Evolutionary conservation across 2,113 vertebrate species (phyloP).

Genomic region (Acanthochromis polyacanthus): DNA sequence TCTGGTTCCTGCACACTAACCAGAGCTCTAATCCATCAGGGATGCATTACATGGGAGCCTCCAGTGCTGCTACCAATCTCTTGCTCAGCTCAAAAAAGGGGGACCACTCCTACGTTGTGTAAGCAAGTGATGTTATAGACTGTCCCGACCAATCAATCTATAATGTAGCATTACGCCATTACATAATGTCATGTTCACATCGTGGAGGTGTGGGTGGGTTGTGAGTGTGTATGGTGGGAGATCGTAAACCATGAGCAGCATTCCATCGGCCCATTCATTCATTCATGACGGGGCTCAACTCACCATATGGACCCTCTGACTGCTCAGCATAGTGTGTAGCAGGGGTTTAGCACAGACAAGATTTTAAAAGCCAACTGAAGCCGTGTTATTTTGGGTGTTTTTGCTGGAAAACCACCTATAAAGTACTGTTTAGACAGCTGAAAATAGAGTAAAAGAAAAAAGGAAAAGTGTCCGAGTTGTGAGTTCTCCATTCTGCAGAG

Average conservation of each 20-base stretch:
- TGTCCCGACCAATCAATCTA: conserved; percentile 58
- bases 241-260: conserved; percentile 63
- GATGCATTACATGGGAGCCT: conserved; percentile 71
- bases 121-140: conserved; percentile 64
- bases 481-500: conserved; percentile 9
- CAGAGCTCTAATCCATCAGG: conserved; percentile 72
- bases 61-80: conserved; percentile 48
- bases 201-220: conserved; percentile 11
- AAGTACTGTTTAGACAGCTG: background rate
- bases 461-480: background rate
- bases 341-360: conserved; percentile 8
- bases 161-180: conserved; percentile 43
- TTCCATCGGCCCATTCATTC: conserved; percentile 73
- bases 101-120: conserved; percentile 43
- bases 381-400: background rate
- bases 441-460: background rate
- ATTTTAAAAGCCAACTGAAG: conserved; percentile 10
- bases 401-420: background rate
- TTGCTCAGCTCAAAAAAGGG: conserved; percentile 49
- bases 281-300: conserved; percentile 52
- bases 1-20: conserved; percentile 72
- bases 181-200: conserved; percentile 21
- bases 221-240: conserved; percentile 20
- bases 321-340: conserved; percentile 23
- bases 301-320: conserved; percentile 62